These are phyloP conservation scores for Lepus timidus DNA, from an alignment of 2,113 vertebrate species.

Conservation along the genomic window DNA sequence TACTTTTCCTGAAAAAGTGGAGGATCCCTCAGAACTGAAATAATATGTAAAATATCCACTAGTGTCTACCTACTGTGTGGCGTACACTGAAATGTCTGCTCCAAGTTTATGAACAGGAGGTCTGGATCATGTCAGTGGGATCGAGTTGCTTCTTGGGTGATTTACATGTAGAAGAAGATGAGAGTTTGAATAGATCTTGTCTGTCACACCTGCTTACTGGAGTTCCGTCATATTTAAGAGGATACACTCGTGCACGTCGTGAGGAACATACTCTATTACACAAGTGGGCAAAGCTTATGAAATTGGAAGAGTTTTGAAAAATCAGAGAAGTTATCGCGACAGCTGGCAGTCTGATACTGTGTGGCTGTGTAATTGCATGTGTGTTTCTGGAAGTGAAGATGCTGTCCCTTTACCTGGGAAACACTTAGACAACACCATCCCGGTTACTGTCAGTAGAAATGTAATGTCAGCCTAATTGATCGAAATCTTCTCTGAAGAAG, in stretches of 20 bases:
- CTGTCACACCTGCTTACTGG: neutral
- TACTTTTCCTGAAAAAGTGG: slow-evolving; percentile 66
- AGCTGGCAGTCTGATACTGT: neutral
- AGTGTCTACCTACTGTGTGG: neutral
- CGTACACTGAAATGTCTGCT: neutral
- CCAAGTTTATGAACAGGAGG: neutral
- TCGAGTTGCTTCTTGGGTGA: neutral
- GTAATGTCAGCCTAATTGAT: neutral
- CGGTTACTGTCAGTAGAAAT: neutral
- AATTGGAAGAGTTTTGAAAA: neutral
- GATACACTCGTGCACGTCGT: neutral
- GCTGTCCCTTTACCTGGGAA: neutral
- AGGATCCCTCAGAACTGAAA: slow-evolving; percentile 32
- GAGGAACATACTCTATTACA: neutral
- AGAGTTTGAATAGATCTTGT: slow-evolving; percentile 42
- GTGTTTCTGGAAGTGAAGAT: neutral
- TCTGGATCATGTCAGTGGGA: neutral
- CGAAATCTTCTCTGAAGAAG: neutral
- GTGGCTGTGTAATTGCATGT: accelerated
- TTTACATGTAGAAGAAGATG: slow-evolving; percentile 67
- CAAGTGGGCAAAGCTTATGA: neutral
- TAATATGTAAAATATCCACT: neutral
- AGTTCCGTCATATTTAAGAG: neutral
- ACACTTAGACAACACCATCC: neutral
- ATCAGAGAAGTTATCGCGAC: neutral